Conservation (phyloP, 1,140 invertebrate genomes). For the Leptopilina boulardi region DNA sequence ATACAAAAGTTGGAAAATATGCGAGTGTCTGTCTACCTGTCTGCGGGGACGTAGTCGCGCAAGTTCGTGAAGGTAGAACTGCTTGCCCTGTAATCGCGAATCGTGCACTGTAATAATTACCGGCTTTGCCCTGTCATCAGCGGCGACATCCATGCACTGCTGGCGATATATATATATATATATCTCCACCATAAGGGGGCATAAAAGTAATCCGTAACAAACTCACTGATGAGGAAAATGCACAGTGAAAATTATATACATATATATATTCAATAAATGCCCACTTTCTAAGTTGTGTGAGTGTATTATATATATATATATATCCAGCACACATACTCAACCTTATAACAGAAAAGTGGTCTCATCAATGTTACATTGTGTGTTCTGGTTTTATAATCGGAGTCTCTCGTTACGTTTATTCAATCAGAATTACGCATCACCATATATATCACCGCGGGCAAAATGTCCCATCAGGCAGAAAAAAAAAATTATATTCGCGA, state of each 20-base stretch:
- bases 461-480: neutral
- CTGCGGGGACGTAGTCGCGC: slow-evolving; percentile 50
- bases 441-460: slow-evolving; percentile 1
- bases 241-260: neutral
- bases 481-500: neutral
- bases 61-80: slow-evolving; percentile 61
- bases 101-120: slow-evolving; percentile 76
- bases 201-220: slow-evolving; percentile 32
- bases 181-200: slow-evolving; percentile 46
- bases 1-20: slow-evolving; percentile 22
- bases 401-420: slow-evolving; percentile 44
- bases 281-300: neutral
- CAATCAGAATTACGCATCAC: slow-evolving; percentile 12
- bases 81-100: slow-evolving; percentile 74
- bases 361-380: slow-evolving; percentile 64
- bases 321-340: neutral
- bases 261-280: neutral
- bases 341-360: slow-evolving; percentile 33
- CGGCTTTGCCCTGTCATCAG: slow-evolving; percentile 72
- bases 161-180: slow-evolving; percentile 55
- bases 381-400: slow-evolving; percentile 64
- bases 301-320: too few species aligned
- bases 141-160: slow-evolving; percentile 65
- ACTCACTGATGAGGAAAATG: slow-evolving; percentile 37
- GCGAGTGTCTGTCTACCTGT: slow-evolving; percentile 43